Percentiles rank a stretch among this genome's conserved stretches.
Conservation (phyloP, 2,113 vertebrate species). For the Tonatia bakeri region DNA sequence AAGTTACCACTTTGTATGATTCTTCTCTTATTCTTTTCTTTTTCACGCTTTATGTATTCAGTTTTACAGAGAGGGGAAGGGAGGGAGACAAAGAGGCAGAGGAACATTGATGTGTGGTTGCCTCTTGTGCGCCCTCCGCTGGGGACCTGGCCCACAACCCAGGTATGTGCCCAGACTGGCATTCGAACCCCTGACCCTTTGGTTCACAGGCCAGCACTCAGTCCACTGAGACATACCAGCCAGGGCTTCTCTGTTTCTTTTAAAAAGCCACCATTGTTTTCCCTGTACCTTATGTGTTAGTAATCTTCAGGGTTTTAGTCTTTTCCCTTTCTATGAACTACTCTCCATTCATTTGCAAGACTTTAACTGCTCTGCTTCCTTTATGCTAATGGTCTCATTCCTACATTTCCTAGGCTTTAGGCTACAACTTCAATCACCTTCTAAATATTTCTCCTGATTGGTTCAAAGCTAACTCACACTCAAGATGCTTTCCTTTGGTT, state of each 20-base stretch:
- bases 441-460: constrained; percentile 12
- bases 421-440: background rate
- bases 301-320: background rate
- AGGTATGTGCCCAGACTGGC: no score
- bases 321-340: background rate
- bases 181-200: no score
- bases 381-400: background rate
- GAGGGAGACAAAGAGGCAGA: no score
- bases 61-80: no score
- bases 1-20: background rate
- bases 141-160: no score
- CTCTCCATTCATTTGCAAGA: background rate
- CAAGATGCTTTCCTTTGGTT: background rate
- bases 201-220: no score
- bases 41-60: no score
- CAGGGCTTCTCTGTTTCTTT: background rate
- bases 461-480: background rate
- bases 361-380: background rate
- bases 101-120: no score
- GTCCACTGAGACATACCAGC: no score
- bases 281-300: background rate
- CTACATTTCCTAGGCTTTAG: background rate
- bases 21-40: no score
- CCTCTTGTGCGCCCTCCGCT: no score
- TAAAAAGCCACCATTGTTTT: background rate